phyloP scores from a whole-genome alignment of 2,113 vertebrate species.

The Albula glossodonta region DNA sequence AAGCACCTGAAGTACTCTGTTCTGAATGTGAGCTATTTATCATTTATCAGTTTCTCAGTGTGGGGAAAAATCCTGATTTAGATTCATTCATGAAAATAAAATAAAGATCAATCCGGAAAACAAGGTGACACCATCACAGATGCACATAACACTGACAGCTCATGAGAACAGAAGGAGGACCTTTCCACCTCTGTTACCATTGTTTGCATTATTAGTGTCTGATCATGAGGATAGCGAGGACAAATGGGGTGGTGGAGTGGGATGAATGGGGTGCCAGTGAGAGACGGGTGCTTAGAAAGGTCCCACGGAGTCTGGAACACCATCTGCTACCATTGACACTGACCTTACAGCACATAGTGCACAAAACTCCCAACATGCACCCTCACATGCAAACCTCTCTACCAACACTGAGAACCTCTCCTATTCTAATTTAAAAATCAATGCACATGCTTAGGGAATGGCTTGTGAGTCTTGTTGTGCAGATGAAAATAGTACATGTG shows the following conservation, averaged over 20 bases:
- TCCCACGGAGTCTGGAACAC: neutral
- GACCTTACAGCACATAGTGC: neutral
- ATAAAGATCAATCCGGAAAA: conserved; percentile 30
- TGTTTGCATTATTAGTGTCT: conserved; percentile 39
- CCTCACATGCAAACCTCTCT: neutral
- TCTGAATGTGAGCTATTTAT: conserved; percentile 23
- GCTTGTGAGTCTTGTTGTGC: neutral
- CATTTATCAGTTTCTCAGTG: conserved; percentile 27
- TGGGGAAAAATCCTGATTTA: conserved; percentile 14
- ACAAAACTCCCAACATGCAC: neutral
- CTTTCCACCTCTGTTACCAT: conserved; percentile 32
- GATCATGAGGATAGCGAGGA: neutral
- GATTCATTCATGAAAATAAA: conserved; percentile 34
- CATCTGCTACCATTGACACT: neutral
- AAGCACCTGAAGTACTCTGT: conserved; percentile 3
- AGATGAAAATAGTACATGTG: neutral
- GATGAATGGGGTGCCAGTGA: neutral
- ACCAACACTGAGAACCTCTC: neutral
- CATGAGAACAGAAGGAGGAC: conserved; percentile 22
- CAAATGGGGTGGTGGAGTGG: conserved; percentile 3
- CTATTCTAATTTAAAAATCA: neutral
- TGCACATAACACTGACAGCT: conserved; percentile 37
- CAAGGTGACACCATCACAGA: conserved; percentile 35
- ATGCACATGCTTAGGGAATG: neutral
- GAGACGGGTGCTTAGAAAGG: neutral